Conservation (phyloP, 2,888 invertebrate species). For the Nymphalis polychloros region DNA sequence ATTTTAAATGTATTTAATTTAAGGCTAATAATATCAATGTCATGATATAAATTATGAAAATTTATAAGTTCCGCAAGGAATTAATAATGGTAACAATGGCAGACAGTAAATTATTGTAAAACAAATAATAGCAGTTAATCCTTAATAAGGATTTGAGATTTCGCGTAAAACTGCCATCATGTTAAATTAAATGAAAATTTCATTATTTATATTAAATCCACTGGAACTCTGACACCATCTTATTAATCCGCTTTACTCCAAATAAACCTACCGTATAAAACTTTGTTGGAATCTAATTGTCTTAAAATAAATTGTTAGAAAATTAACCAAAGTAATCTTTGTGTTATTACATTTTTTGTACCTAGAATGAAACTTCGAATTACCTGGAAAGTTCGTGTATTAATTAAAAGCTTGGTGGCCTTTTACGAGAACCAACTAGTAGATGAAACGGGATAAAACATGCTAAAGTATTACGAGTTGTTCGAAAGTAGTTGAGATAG, state of each 20-base stretch:
- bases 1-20: too few relatives aligned
- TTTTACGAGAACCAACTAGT: slow-evolving; percentile 8
- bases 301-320: slow-evolving; percentile 2
- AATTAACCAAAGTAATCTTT: neutral
- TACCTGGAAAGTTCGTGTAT: slow-evolving; percentile 8
- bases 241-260: slow-evolving; percentile 15
- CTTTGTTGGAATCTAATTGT: neutral
- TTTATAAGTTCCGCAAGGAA: too few relatives aligned
- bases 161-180: neutral
- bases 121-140: neutral
- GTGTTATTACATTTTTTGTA: neutral
- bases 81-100: too few relatives aligned
- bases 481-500: slow-evolving; percentile 1
- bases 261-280: slow-evolving; percentile 9
- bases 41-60: too few relatives aligned
- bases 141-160: neutral
- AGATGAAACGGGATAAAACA: slow-evolving; percentile 6
- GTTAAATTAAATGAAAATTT: slow-evolving; percentile 3
- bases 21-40: too few relatives aligned
- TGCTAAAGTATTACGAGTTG: slow-evolving; percentile 9
- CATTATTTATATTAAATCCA: slow-evolving; percentile 10
- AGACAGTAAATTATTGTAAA: neutral
- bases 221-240: slow-evolving; percentile 1
- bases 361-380: slow-evolving; percentile 1
- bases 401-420: slow-evolving; percentile 16